These are phyloP conservation scores for Hestina assimilis DNA, from an alignment of 1,140 invertebrate genomes.

Conservation along the genomic window DNA sequence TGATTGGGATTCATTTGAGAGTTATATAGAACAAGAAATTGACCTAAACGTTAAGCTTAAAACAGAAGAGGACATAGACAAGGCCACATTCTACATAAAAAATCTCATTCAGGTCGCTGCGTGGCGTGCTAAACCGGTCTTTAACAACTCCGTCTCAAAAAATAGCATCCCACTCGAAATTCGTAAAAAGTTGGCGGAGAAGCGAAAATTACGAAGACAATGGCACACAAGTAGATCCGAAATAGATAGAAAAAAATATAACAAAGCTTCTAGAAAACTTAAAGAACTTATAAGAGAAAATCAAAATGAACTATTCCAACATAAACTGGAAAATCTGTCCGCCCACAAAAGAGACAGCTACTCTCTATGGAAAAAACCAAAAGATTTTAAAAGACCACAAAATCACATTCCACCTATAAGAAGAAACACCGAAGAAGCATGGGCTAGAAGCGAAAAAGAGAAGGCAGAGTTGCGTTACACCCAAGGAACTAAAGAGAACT, in stretches of 20 bases:
- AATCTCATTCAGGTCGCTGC: too few relatives aligned
- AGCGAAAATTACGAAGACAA: background rate
- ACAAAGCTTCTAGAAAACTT: background rate
- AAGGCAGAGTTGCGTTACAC: too few relatives aligned
- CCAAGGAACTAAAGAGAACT: too few relatives aligned
- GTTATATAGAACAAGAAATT: background rate
- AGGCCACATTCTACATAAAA: background rate
- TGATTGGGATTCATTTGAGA: background rate
- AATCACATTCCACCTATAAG: background rate
- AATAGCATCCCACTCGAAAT: background rate
- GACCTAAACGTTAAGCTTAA: background rate
- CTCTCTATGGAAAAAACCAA: background rate
- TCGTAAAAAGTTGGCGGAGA: background rate
- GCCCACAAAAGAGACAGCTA: background rate
- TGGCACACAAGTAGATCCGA: background rate
- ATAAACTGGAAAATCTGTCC: background rate
- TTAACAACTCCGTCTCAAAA: too few relatives aligned
- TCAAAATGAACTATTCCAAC: too few relatives aligned
- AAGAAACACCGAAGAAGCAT: background rate
- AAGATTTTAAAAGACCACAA: background rate
- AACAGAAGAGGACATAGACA: background rate
- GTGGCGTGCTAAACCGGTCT: too few relatives aligned
- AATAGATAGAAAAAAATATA: background rate
- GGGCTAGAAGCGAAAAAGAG: background rate
- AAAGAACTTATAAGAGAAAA: background rate